phyloP scores from a whole-genome alignment of 1,140 invertebrate species.

The Drosophila pruinosa region DNA sequence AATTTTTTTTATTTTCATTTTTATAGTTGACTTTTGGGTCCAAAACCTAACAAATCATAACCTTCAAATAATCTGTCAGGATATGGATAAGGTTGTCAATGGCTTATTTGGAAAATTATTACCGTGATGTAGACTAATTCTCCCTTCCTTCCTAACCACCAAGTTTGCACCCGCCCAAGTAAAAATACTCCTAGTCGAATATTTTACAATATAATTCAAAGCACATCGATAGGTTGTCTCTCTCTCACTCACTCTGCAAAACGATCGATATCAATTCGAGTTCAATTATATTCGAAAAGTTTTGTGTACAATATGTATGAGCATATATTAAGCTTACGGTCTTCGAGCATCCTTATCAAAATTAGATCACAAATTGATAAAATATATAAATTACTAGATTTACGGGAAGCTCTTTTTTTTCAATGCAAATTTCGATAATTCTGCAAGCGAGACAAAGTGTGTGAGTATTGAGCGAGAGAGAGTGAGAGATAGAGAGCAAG shows the following conservation, averaged over 20 bases:
- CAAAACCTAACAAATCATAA: too few species aligned
- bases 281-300: background rate
- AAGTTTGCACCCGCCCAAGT: background rate
- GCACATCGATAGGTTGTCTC: conserved; percentile 39
- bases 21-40: too few species aligned
- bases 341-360: background rate
- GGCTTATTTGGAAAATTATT: too few species aligned
- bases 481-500: background rate
- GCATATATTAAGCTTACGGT: background rate
- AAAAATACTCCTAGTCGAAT: background rate
- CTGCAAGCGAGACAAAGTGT: background rate
- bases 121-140: too few species aligned
- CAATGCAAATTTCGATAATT: too few species aligned
- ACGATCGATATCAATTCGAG: background rate
- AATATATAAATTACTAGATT: background rate
- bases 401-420: background rate
- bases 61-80: too few species aligned
- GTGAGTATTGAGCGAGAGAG: background rate
- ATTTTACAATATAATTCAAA: conserved; percentile 31
- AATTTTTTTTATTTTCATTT: too few species aligned
- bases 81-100: too few species aligned
- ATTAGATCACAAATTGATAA: background rate
- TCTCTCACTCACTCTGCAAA: background rate
- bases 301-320: too few species aligned
- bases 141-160: too few species aligned